Evolutionary conservation across 2,888 invertebrate species (phyloP).

Genomic region (Campaea margaritaria): DNA sequence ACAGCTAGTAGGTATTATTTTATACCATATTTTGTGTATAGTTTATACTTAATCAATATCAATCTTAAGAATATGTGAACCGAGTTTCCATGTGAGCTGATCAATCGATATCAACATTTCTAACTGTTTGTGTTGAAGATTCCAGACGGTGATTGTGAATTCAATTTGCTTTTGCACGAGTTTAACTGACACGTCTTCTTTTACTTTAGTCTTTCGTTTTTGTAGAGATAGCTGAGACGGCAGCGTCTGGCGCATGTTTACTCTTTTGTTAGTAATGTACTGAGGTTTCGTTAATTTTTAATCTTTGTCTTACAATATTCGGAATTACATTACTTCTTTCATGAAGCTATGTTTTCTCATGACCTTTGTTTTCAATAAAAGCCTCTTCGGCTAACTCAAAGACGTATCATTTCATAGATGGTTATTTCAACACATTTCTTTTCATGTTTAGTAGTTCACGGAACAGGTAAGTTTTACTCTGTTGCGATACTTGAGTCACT

Average conservation of each 20-base stretch:
- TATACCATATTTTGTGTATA: no score
- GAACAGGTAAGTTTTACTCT: constrained; percentile 40
- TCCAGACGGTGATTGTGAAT: constrained; percentile 41
- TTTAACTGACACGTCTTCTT: constrained; percentile 12
- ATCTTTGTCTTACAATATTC: background rate
- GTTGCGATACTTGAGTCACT: constrained; percentile 44
- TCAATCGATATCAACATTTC: constrained; percentile 7
- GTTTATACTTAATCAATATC: no score
- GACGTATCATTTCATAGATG: constrained; percentile 10
- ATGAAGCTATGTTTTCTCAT: background rate
- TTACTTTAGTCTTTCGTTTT: constrained; percentile 9
- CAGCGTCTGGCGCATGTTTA: constrained; percentile 7
- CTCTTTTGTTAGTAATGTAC: background rate
- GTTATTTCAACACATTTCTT: constrained; percentile 28
- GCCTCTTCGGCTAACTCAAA: constrained; percentile 9
- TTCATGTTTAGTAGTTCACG: constrained; percentile 33
- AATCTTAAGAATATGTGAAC: no score
- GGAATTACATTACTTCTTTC: background rate
- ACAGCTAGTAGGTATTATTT: no score
- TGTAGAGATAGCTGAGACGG: constrained; percentile 13
- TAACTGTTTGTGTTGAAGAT: constrained; percentile 29
- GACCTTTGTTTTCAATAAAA: background rate
- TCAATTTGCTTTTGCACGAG: constrained; percentile 33
- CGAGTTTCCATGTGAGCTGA: background rate
- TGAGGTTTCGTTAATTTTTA: background rate